A percentile compares a stretch with the other conserved stretches of the same genome.
Evolutionary conservation across 2,888 invertebrate species (phyloP).

Genomic region (Lissocephala sabroskyi): DNA sequence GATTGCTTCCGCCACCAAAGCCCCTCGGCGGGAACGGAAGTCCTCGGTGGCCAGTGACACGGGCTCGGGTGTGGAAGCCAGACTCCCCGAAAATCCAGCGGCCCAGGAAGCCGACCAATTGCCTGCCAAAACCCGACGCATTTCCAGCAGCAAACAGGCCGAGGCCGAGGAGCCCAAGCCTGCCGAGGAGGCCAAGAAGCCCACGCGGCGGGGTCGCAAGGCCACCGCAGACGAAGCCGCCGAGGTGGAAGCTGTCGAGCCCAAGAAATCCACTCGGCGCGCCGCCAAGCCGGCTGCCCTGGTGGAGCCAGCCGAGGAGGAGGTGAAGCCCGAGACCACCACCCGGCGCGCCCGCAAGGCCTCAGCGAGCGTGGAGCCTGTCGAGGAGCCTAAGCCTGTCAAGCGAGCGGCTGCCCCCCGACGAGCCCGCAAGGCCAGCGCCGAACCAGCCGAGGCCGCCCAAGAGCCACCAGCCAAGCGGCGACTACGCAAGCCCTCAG

Average conservation of each 20-base stretch:
- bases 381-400: neutral
- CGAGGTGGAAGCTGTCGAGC: too few species aligned
- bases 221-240: too few species aligned
- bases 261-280: slow-evolving; percentile 15
- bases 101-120: neutral
- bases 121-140: neutral
- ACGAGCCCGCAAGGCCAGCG: slow-evolving; percentile 6
- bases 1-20: too few species aligned
- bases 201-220: neutral
- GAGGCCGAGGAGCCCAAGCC: neutral
- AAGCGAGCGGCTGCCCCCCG: neutral
- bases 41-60: neutral
- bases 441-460: neutral
- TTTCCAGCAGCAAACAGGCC: neutral
- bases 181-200: neutral
- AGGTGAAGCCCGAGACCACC: neutral
- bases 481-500: slow-evolving; percentile 8
- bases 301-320: neutral
- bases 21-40: too few species aligned
- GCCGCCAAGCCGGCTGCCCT: slow-evolving; percentile 17
- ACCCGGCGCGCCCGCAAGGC: neutral
- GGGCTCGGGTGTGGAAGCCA: neutral
- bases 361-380: neutral
- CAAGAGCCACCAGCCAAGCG: slow-evolving; percentile 2
- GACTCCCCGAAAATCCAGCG: neutral